Evolutionary conservation across 2,797 vertebrate genomes (phyloP).

Genomic region (Myiothlypis chrysogaster): DNA sequence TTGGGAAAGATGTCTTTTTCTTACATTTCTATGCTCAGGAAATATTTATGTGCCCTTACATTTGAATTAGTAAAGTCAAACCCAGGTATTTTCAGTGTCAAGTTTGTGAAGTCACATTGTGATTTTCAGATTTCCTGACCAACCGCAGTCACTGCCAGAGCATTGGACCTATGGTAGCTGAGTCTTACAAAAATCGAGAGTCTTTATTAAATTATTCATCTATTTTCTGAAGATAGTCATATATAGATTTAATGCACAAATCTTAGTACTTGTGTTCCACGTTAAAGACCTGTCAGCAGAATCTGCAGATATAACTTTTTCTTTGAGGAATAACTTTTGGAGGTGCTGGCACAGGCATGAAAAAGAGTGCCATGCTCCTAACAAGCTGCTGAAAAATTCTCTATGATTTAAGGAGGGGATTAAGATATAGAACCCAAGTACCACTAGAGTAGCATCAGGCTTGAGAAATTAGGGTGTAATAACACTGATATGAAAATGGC

Average conservation of each 20-base stretch:
- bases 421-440: neutral
- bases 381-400: neutral
- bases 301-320: neutral
- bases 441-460: neutral
- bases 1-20: neutral
- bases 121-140: neutral
- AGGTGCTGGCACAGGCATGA: neutral
- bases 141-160: neutral
- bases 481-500: neutral
- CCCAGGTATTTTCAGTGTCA: neutral
- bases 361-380: neutral
- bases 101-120: neutral
- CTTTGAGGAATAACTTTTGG: neutral
- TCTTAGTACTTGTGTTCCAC: neutral
- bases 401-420: neutral
- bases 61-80: neutral
- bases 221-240: neutral
- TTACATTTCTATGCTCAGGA: constrained; percentile 33
- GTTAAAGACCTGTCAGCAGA: neutral
- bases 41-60: neutral
- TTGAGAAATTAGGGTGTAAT: neutral
- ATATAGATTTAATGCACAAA: neutral
- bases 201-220: neutral
- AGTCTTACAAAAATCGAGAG: neutral
- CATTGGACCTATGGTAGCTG: neutral